Conservation (phyloP, 2,113 vertebrate genomes). For the Ivindomyrus marchei region DNA sequence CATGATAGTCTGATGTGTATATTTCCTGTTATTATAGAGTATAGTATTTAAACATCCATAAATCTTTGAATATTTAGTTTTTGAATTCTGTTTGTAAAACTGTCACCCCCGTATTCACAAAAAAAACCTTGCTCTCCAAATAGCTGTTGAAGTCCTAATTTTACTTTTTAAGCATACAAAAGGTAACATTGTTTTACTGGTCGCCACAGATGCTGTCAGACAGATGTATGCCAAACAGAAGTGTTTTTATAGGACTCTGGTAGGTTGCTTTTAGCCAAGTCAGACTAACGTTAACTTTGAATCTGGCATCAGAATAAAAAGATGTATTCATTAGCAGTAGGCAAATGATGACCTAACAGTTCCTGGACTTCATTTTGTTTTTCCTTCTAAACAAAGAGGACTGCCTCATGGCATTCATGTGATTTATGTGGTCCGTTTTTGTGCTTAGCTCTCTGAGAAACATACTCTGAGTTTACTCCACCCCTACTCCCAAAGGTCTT, state of each 20-base stretch:
- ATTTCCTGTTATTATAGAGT: neutral
- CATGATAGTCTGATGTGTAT: neutral
- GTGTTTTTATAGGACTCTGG: neutral
- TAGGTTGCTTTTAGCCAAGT: neutral
- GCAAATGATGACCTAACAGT: neutral
- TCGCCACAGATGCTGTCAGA: neutral
- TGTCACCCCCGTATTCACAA: neutral
- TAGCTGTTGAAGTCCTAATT: neutral
- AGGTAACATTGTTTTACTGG: neutral
- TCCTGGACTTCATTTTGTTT: neutral
- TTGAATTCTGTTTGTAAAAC: neutral
- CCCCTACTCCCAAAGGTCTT: constrained; percentile 40
- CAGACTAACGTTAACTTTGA: neutral
- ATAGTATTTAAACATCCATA: neutral
- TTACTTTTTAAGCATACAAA: neutral
- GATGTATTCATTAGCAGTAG: neutral
- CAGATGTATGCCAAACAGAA: neutral
- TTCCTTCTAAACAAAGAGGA: neutral
- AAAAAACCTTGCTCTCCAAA: neutral
- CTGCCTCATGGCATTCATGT: neutral
- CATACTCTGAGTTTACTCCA: neutral
- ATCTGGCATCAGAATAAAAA: neutral
- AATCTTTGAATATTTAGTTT: neutral
- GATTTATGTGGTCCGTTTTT: neutral
- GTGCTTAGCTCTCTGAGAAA: neutral